A percentile compares a stretch with the other conserved stretches of the same genome.
Conservation (phyloP, 2,113 vertebrate species). For the Hoplias malabaricus region DNA sequence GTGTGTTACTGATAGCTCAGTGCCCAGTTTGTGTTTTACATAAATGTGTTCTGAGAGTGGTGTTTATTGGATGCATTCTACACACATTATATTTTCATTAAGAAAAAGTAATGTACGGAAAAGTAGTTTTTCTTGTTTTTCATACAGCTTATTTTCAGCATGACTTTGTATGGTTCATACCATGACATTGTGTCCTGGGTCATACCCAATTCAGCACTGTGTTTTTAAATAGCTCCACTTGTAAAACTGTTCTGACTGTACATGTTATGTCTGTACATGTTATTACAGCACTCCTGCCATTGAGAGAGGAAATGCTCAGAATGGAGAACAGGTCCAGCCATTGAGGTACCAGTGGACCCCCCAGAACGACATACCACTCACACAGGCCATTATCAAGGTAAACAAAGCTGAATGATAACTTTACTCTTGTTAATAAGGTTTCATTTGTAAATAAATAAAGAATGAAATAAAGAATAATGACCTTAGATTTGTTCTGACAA, state of each 20-base stretch:
- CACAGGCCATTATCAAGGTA: conserved; percentile 68
- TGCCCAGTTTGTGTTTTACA: neutral
- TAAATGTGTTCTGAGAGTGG: neutral
- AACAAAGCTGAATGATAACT: conserved; percentile 36
- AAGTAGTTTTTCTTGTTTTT: too few species aligned
- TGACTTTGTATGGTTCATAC: neutral
- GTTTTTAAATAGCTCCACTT: neutral
- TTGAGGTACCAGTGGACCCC: conserved; percentile 71
- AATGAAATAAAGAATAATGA: neutral
- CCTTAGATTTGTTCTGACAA: neutral
- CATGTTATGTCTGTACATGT: neutral
- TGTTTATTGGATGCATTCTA: neutral
- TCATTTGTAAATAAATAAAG: neutral
- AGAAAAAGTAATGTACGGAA: too few species aligned
- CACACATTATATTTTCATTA: neutral
- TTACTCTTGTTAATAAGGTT: neutral
- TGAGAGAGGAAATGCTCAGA: conserved; percentile 64
- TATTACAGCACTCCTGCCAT: conserved; percentile 66
- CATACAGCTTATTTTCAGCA: neutral
- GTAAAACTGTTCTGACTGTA: neutral
- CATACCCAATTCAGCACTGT: too few species aligned
- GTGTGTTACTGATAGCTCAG: neutral
- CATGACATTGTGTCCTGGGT: too few species aligned
- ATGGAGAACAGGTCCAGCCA: conserved; percentile 72
- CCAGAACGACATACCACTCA: conserved; percentile 61